A percentile compares a stretch with the other conserved stretches of the same genome.
phyloP scores from a whole-genome alignment of 2,888 invertebrate genomes.

The Melinaea menophilus region DNA sequence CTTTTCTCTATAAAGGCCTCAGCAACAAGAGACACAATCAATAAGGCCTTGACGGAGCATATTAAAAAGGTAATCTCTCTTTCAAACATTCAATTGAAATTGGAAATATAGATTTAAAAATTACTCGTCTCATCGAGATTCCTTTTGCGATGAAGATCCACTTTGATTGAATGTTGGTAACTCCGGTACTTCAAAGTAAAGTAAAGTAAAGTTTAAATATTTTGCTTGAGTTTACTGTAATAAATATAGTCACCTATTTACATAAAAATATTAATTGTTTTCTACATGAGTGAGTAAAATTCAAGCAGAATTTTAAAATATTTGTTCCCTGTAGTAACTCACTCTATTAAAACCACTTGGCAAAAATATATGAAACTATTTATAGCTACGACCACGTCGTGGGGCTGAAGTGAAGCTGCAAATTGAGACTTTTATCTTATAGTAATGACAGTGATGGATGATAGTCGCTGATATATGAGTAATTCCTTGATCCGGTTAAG shows the following conservation, averaged over 20 bases:
- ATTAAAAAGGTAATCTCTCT: too few species aligned
- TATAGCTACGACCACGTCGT: conserved; percentile 9
- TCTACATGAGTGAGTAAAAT: background rate
- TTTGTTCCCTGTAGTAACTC: background rate
- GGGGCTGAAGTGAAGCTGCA: conserved; percentile 37
- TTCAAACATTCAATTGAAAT: too few species aligned
- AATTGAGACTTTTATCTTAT: conserved; percentile 63
- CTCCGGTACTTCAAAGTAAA: too few species aligned
- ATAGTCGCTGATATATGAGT: conserved; percentile 40
- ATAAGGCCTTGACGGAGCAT: too few species aligned
- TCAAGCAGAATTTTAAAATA: conserved; percentile 3
- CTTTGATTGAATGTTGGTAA: too few species aligned
- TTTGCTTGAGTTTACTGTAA: too few species aligned
- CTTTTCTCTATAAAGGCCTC: too few species aligned
- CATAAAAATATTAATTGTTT: conserved; percentile 1
- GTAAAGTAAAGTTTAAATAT: too few species aligned
- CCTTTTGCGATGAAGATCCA: too few species aligned
- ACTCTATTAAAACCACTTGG: background rate
- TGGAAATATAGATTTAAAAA: too few species aligned
- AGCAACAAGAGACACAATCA: too few species aligned
- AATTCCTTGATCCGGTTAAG: conserved; percentile 57
- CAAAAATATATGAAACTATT: conserved; percentile 4
- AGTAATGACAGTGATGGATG: conserved; percentile 70
- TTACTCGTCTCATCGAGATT: too few species aligned
- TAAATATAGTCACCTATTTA: background rate